Evolutionary conservation across 2,797 vertebrate species (phyloP).

Genomic region (Melanotaenia parkinsoni): DNA sequence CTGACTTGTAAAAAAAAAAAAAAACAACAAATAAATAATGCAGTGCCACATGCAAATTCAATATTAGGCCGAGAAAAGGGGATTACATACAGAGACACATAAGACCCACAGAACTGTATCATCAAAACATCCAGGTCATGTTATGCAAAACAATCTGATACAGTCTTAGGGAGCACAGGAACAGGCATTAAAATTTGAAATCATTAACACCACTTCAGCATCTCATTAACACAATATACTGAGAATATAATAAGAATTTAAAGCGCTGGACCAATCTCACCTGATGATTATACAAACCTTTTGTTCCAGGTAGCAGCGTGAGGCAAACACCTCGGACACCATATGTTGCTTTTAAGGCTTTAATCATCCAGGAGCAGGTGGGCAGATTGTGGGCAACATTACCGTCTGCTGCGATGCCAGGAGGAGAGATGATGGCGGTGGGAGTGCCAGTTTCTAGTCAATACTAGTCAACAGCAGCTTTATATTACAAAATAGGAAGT

Average conservation of each 20-base stretch:
- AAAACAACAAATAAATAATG: neutral
- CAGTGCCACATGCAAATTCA: neutral
- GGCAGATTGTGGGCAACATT: constrained; percentile 59
- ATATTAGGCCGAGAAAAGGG: neutral
- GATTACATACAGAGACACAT: neutral
- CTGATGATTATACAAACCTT: constrained; percentile 67
- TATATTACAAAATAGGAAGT: neutral
- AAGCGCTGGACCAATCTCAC: constrained; percentile 60
- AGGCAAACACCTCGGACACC: constrained; percentile 58
- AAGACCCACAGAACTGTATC: neutral
- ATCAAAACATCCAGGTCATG: neutral
- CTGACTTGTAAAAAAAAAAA: neutral
- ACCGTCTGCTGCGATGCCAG: constrained; percentile 57
- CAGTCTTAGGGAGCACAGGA: constrained; percentile 4
- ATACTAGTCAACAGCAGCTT: constrained; percentile 31
- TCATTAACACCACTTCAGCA: constrained; percentile 28
- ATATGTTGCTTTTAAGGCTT: constrained; percentile 74
- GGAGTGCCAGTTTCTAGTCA: constrained; percentile 28
- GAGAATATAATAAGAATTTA: constrained; percentile 67
- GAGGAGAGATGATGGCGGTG: constrained; percentile 12
- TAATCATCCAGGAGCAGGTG: constrained; percentile 70
- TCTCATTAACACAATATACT: constrained; percentile 62
- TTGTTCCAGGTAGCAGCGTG: constrained; percentile 58
- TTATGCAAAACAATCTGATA: neutral
- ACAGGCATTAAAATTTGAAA: constrained; percentile 18